Conservation (phyloP, 2,797 vertebrate genomes). For the Meriones psammophilus region DNA sequence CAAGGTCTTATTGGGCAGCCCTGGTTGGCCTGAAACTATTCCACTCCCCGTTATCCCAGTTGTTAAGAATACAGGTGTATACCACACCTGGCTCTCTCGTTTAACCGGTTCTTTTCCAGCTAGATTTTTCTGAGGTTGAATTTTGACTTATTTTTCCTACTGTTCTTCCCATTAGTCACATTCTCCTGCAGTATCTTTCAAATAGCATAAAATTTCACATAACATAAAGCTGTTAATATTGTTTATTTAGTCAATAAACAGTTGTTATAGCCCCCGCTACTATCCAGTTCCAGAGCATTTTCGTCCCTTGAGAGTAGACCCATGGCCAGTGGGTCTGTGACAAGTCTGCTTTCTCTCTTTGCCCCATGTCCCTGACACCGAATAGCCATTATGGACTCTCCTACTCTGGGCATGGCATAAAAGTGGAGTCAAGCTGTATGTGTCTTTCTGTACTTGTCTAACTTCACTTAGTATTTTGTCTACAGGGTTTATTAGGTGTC, state of each 20-base stretch:
- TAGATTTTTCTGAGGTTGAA: not conserved
- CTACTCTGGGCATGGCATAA: not conserved
- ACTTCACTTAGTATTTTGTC: not conserved
- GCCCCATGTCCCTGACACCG: accelerated
- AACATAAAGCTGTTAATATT: not conserved
- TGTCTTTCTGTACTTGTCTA: not conserved
- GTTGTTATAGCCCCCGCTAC: not conserved
- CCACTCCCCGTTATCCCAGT: not conserved
- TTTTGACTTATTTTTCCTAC: not conserved
- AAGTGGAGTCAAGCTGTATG: not conserved
- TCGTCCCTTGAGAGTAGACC: not conserved
- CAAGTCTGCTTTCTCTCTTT: not conserved
- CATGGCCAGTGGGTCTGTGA: not conserved
- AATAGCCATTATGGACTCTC: too few relatives aligned
- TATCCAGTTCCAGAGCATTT: not conserved
- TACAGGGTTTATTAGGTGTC: not conserved
- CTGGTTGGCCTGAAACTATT: not conserved
- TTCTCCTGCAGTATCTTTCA: not conserved
- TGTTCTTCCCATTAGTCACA: not conserved
- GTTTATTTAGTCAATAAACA: not conserved
- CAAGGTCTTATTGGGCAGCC: not conserved
- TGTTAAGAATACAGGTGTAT: too few relatives aligned
- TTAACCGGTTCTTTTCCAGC: not conserved
- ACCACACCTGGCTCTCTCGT: not conserved
- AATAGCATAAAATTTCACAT: not conserved